Conservation (phyloP, 2,113 vertebrate genomes). For the Laticauda laticaudata region DNA sequence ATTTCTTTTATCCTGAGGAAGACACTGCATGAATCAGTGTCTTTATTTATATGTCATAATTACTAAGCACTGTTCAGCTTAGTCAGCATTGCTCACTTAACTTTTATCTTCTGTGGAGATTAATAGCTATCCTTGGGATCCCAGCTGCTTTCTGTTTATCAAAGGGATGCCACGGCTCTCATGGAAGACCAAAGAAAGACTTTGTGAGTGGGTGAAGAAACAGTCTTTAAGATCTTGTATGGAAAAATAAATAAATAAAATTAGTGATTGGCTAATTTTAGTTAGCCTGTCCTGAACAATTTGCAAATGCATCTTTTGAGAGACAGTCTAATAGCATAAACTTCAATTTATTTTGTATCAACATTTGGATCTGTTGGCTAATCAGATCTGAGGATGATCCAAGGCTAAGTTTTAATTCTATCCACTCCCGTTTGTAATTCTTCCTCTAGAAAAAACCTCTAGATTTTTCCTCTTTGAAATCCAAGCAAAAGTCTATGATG, state of each 20-base stretch:
- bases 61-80: conserved; percentile 49
- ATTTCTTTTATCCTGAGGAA: conserved; percentile 48
- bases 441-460: not conserved
- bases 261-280: not conserved
- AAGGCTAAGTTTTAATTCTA: not conserved
- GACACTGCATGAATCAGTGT: conserved; percentile 27
- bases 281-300: not conserved
- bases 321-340: not conserved
- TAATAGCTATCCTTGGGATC: conserved; percentile 63
- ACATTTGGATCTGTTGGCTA: not conserved
- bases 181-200: conserved; percentile 16
- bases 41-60: conserved; percentile 42
- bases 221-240: not conserved
- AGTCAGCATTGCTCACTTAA: conserved; percentile 38
- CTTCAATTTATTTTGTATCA: not conserved
- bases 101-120: conserved; percentile 64
- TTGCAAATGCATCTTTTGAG: not conserved
- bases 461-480: not conserved
- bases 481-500: not conserved
- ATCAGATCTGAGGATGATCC: not conserved
- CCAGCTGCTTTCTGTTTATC: conserved; percentile 65
- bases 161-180: conserved; percentile 47
- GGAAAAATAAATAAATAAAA: not conserved
- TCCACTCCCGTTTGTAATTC: not conserved
- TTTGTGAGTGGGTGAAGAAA: not conserved